Evolutionary conservation across 2,888 invertebrate species (phyloP).

Genomic region (Chymomyza fuscimana): DNA sequence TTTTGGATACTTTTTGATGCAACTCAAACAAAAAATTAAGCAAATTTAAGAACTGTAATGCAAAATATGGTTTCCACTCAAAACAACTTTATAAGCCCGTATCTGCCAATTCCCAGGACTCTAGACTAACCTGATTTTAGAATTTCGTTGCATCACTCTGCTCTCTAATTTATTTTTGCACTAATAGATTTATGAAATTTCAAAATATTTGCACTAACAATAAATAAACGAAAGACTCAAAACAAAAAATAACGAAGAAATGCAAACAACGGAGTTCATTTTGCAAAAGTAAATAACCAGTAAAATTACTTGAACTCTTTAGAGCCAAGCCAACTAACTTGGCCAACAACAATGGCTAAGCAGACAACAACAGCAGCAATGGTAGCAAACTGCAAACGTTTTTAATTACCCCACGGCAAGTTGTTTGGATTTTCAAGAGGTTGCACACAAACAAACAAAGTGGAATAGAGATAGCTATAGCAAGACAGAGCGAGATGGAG

Average conservation of each 20-base stretch:
- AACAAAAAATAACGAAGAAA: background rate
- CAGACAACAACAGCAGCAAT: constrained; percentile 1
- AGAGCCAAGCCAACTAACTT: constrained; percentile 14
- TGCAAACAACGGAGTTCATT: constrained; percentile 31
- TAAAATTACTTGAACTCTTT: constrained; percentile 7
- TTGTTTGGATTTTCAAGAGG: constrained; percentile 26
- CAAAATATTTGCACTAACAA: background rate
- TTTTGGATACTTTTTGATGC: too few species aligned
- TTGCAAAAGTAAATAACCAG: constrained; percentile 19
- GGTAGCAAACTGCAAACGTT: constrained; percentile 31
- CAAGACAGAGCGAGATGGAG: constrained; percentile 8
- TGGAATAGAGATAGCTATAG: background rate
- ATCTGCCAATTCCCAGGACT: too few species aligned
- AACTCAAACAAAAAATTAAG: too few species aligned
- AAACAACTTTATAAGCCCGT: too few species aligned
- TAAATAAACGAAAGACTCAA: background rate
- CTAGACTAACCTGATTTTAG: too few species aligned
- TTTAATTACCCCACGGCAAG: constrained; percentile 64
- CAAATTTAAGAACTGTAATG: too few species aligned
- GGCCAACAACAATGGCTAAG: background rate
- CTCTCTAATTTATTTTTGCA: background rate
- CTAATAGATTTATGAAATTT: background rate
- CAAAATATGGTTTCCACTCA: too few species aligned
- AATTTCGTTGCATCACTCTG: background rate
- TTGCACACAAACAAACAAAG: background rate